Percentiles rank a stretch among this genome's conserved stretches.
phyloP scores from a whole-genome alignment of 2,888 invertebrate genomes.

The Hirudinaria manillensis region DNA sequence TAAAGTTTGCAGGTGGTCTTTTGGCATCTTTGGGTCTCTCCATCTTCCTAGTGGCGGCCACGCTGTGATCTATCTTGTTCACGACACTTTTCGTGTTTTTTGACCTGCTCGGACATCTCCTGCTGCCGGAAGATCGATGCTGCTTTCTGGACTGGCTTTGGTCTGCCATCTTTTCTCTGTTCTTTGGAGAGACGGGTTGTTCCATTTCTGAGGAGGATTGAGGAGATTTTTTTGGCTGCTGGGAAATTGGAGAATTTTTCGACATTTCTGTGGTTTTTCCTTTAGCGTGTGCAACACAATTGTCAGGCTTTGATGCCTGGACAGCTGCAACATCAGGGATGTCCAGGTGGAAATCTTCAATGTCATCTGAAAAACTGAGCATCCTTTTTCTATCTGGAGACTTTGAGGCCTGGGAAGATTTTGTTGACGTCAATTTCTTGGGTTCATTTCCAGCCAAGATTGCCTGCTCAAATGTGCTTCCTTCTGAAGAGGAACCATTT shows the following conservation, averaged over 20 bases:
- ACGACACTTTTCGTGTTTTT: neutral
- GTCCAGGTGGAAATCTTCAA: neutral
- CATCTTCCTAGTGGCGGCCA: neutral
- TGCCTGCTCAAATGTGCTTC: neutral
- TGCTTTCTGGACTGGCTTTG: neutral
- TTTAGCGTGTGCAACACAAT: neutral
- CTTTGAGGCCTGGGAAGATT: neutral
- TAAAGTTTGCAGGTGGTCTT: neutral
- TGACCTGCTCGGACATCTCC: neutral
- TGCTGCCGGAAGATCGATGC: too few species aligned
- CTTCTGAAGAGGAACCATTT: neutral
- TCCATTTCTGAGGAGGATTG: too few species aligned
- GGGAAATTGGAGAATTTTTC: neutral
- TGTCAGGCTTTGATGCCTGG: neutral
- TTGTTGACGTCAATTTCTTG: neutral
- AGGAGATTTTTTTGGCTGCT: neutral
- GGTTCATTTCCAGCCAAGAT: neutral
- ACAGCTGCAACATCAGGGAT: neutral
- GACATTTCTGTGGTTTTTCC: neutral
- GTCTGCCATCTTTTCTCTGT: neutral
- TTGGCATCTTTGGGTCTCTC: neutral
- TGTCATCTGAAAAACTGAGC: neutral
- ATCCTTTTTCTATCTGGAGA: neutral
- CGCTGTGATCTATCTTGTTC: neutral
- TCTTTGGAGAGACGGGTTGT: neutral